Evolutionary conservation across 2,888 invertebrate genomes (phyloP), one percentile per base, ranked within the genome.

Genomic region (Julus scandinavius): DNA sequence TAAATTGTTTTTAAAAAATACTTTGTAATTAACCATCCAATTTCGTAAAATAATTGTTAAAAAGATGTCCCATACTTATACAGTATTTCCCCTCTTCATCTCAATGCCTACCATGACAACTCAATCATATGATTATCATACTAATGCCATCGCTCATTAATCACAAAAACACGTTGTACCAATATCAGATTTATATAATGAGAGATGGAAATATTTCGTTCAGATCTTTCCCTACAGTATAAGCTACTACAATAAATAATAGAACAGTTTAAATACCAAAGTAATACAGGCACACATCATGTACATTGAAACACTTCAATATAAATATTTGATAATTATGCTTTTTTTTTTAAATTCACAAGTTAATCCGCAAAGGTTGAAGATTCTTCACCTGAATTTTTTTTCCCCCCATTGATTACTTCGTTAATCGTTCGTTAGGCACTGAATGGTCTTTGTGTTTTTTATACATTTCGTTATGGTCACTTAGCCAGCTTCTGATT

Each of bases 381-480:
- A 20, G 41, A 45, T 20, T 72, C 5, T 72, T 9, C 72, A 5
- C 11, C n/a, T 63, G 20, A 72, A 72, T 72, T 72, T 72, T 9
- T 72, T 54, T 11, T 11, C 11, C 63, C n/a, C n/a, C n/a, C n/a
- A n/a, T n/a, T n/a, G n/a, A 2, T n/a, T 72, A 72, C 63, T 9
- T 72, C 2, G 20, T 72, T 72, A 29, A 72, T 29, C 72, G 20
- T 9, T 72, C 9, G 20, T 72, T 72, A 72, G 72, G 72, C 72
- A 72, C 72, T 72, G 72, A 72, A 29, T 72, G 72, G 72, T 72
- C 72, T 72, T 72, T 20, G 20, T 72, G 72, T 72, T 72, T 58
- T 45, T 29, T 72, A 72, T 72, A 72, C 72, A 72, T 72, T 58
- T 72, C 72, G 72, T 72, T 72, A 72, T 72, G 72, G 72, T 72